Evolutionary conservation across 92 coral and sea anemone genomes (phyloP).

Genomic region (Muricea muricata): DNA sequence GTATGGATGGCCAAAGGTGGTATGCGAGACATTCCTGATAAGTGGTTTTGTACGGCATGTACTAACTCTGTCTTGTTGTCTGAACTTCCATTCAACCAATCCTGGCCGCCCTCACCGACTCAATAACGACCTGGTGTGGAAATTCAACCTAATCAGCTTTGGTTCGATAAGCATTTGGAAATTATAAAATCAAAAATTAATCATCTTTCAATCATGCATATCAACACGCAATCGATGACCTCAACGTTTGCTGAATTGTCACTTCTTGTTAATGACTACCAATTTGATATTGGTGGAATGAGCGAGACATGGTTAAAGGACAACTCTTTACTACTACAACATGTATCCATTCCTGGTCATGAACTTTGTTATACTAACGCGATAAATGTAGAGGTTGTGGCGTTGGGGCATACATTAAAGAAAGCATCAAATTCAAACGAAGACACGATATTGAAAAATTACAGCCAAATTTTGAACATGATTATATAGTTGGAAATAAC

Average conservation of each 20-base stretch:
- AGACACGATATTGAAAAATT: constrained; percentile 28
- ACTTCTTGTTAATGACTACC: constrained; percentile 28
- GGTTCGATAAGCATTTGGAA: too few species aligned
- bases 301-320: constrained; percentile 42
- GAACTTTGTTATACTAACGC: not conserved
- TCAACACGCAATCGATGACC: constrained; percentile 39
- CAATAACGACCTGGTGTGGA: too few species aligned
- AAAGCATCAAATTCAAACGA: constrained; percentile 21
- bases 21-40: not conserved
- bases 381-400: constrained; percentile 31
- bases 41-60: not conserved
- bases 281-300: constrained; percentile 26
- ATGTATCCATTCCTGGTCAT: constrained; percentile 43
- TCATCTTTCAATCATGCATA: constrained; percentile 50
- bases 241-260: constrained; percentile 42
- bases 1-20: not conserved
- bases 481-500: constrained; percentile 42
- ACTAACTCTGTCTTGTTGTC: too few species aligned
- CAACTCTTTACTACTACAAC: constrained; percentile 18
- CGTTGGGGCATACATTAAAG: constrained; percentile 12
- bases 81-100: not conserved
- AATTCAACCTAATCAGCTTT: too few species aligned
- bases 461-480: constrained; percentile 37
- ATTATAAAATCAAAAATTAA: too few species aligned
- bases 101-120: too few species aligned